Conservation (phyloP, 2,888 invertebrate genomes). For the Hyposoter didymator region DNA sequence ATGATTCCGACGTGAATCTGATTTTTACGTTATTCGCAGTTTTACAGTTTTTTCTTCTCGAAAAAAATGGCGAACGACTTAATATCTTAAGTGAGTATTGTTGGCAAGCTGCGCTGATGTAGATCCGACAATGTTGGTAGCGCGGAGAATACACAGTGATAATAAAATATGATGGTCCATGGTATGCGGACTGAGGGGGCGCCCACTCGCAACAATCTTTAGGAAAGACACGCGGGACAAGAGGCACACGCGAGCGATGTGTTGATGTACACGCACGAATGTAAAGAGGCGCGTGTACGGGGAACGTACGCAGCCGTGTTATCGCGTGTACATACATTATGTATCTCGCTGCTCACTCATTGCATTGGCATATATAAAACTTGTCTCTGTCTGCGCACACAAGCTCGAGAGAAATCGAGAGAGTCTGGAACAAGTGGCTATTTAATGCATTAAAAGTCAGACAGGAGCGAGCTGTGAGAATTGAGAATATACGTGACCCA, state of each 20-base stretch:
- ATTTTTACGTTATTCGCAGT: too few species aligned
- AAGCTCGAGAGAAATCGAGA: conserved; percentile 41
- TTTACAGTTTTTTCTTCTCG: background rate
- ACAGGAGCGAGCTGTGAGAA: conserved; percentile 62
- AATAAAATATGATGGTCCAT: conserved; percentile 17
- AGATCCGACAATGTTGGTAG: background rate
- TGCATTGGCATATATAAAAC: conserved; percentile 32
- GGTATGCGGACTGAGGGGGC: conserved; percentile 30
- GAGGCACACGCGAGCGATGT: conserved; percentile 42
- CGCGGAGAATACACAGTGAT: conserved; percentile 14
- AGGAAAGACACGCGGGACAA: conserved; percentile 43
- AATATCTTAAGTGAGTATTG: conserved; percentile 28
- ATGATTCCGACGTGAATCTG: too few species aligned
- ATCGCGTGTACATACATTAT: conserved; percentile 49
- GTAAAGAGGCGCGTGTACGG: conserved; percentile 33
- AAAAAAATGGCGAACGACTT: background rate
- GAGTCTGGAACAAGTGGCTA: conserved; percentile 75
- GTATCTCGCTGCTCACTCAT: conserved; percentile 50
- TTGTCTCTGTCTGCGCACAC: conserved; percentile 9
- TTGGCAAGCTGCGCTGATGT: conserved; percentile 13
- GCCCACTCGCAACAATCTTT: conserved; percentile 53
- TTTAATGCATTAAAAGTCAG: conserved; percentile 78
- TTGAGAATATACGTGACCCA: conserved; percentile 62
- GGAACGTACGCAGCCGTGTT: conserved; percentile 56
- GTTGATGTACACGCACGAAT: conserved; percentile 19